These are phyloP conservation scores for Petrocephalus microphthalmus DNA, from an alignment of 2,113 vertebrate genomes.

Conservation along the genomic window DNA sequence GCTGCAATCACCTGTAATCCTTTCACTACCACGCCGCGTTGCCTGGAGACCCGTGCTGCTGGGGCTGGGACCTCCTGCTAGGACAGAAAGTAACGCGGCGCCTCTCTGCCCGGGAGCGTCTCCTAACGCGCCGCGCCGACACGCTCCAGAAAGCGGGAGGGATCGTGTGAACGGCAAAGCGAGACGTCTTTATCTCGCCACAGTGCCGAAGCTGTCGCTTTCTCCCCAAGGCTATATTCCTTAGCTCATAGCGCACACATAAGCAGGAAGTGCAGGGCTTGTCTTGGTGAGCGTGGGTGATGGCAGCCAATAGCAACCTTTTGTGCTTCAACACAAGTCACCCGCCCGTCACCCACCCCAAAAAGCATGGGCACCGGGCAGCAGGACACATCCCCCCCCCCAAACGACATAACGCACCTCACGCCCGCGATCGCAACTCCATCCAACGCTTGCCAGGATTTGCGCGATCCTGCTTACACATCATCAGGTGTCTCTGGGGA, in stretches of 20 bases:
- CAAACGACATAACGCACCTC: background rate
- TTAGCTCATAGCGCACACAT: background rate
- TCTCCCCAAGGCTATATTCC: background rate
- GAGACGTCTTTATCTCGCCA: background rate
- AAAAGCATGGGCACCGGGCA: background rate
- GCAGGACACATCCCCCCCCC: slow-evolving; percentile 25
- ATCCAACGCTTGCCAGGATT: slow-evolving; percentile 41
- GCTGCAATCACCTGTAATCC: slow-evolving; percentile 71
- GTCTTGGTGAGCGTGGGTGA: background rate
- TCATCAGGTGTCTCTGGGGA: background rate
- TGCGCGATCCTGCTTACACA: slow-evolving; percentile 38
- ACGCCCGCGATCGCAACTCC: background rate
- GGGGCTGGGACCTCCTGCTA: slow-evolving; percentile 41
- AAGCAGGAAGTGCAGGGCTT: background rate
- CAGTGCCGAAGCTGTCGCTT: background rate
- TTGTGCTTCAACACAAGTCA: background rate
- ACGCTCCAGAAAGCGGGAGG: background rate
- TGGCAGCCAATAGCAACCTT: background rate
- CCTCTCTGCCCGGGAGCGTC: background rate
- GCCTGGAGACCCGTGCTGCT: slow-evolving; percentile 54
- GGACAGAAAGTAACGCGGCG: slow-evolving; percentile 19
- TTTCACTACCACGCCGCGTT: slow-evolving; percentile 56
- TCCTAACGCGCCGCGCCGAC: background rate
- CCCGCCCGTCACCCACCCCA: background rate
- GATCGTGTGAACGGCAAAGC: background rate